Evolutionary conservation across 2,113 vertebrate genomes (phyloP).

Genomic region (Chaenogobius annularis): DNA sequence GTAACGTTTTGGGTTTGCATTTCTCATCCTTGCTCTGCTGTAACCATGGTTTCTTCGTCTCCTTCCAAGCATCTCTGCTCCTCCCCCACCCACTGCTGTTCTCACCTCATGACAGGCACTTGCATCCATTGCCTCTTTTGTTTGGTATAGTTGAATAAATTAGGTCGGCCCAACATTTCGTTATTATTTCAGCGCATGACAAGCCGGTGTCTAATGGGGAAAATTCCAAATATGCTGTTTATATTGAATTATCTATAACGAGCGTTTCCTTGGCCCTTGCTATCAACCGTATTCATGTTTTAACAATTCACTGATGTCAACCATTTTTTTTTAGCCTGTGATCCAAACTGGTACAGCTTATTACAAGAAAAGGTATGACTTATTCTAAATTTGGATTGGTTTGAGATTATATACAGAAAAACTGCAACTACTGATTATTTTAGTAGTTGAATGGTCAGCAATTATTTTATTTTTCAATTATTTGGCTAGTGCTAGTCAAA

Average conservation of each 20-base stretch:
- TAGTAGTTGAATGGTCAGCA: no score
- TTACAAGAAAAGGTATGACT: no score
- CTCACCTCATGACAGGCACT: not conserved
- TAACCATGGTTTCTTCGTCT: constrained; percentile 69
- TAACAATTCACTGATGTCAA: not conserved
- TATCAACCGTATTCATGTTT: not conserved
- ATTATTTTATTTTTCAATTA: no score
- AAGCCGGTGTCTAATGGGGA: not conserved
- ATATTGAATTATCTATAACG: not conserved
- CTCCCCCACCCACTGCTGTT: constrained; percentile 25
- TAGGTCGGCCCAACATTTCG: not conserved
- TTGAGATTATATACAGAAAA: no score
- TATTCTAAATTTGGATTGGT: no score
- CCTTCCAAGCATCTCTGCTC: constrained; percentile 43
- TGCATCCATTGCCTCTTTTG: not conserved
- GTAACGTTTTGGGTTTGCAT: constrained; percentile 50
- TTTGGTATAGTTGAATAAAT: not conserved
- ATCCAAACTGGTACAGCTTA: not conserved
- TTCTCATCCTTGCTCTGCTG: constrained; percentile 37
- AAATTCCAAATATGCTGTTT: not conserved
- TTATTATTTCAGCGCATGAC: not conserved
- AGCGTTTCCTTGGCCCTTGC: not conserved
- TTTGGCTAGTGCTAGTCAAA: no score
- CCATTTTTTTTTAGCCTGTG: not conserved
- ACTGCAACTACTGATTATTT: no score